These are phyloP conservation scores for Acholoe squamosa DNA, from an alignment of 2,888 invertebrate genomes.

Conservation along the genomic window DNA sequence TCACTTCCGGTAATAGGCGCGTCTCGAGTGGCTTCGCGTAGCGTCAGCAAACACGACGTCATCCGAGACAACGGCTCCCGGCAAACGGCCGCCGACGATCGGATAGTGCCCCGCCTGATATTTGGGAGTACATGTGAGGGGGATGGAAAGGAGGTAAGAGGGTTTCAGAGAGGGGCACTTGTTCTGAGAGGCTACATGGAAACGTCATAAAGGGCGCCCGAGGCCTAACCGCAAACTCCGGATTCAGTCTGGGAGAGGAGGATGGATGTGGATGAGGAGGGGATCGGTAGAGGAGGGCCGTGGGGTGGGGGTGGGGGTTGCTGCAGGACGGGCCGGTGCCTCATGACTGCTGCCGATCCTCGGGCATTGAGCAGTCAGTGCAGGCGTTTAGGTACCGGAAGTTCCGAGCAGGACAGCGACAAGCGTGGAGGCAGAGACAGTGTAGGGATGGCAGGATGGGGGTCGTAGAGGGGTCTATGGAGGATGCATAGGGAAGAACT, in stretches of 20 bases:
- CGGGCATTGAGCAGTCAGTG: not conserved
- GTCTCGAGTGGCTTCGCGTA: slow-evolving; percentile 47
- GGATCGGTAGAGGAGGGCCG: not conserved
- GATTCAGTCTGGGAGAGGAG: not conserved
- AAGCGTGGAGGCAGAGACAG: not conserved
- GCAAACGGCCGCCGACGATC: slow-evolving; percentile 24
- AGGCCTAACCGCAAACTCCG: slow-evolving; percentile 23
- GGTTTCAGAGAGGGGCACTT: not conserved
- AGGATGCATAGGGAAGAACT: not conserved
- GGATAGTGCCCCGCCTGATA: not conserved
- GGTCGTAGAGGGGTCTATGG: not conserved
- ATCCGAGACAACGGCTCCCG: not conserved
- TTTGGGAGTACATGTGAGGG: not conserved
- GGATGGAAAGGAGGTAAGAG: not conserved
- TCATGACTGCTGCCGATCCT: not conserved
- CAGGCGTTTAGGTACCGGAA: not conserved
- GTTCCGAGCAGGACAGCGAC: not conserved
- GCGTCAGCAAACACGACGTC: slow-evolving; percentile 32
- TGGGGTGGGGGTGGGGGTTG: not conserved
- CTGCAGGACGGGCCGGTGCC: not conserved
- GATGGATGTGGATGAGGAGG: not conserved
- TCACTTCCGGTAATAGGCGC: slow-evolving; percentile 50
- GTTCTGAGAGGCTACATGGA: slow-evolving; percentile 17
- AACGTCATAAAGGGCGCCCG: not conserved
- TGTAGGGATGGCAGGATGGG: not conserved